Conservation (phyloP, 1,140 invertebrate species). For the Drosophila equinoxialis region DNA sequence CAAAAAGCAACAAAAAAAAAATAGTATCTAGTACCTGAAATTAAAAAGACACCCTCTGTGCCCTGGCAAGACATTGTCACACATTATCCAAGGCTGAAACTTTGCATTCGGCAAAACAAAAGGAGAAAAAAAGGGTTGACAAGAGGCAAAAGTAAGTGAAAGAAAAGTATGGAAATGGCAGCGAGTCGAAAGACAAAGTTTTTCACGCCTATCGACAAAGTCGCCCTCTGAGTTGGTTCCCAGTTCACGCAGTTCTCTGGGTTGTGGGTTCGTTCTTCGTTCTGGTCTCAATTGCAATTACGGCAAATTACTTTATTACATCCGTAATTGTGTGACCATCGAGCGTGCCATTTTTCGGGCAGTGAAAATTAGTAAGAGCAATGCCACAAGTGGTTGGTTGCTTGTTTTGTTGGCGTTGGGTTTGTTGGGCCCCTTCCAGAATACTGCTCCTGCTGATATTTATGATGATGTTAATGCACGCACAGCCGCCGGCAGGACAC, state of each 20-base stretch:
- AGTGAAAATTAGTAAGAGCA: conserved; percentile 56
- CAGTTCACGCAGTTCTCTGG: conserved; percentile 22
- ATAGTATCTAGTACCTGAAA: conserved; percentile 64
- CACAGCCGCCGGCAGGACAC: conserved; percentile 28
- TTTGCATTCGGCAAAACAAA: conserved; percentile 54
- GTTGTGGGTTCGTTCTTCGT: conserved; percentile 10
- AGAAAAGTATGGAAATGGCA: not conserved
- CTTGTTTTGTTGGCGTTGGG: not conserved
- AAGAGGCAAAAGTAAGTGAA: not conserved
- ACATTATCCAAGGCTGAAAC: conserved; percentile 55
- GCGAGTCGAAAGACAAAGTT: conserved; percentile 45
- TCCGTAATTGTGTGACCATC: conserved; percentile 83
- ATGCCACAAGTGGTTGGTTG: conserved; percentile 74
- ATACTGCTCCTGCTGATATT: conserved; percentile 15
- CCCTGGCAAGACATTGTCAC: conserved; percentile 70
- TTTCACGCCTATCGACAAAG: conserved; percentile 39
- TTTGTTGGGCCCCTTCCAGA: not conserved
- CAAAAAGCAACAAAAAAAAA: conserved; percentile 66
- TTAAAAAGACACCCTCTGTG: conserved; percentile 74
- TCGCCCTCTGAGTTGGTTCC: conserved; percentile 34
- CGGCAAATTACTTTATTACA: conserved; percentile 83
- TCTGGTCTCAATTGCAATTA: conserved; percentile 80
- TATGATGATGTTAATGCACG: conserved; percentile 23
- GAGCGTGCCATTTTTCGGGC: conserved; percentile 78
- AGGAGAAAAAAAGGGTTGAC: conserved; percentile 42